Percentiles rank a stretch among this genome's conserved stretches.
These are phyloP conservation scores for Megalops atlanticus DNA, from an alignment of 2,113 vertebrate genomes.

Conservation along the genomic window DNA sequence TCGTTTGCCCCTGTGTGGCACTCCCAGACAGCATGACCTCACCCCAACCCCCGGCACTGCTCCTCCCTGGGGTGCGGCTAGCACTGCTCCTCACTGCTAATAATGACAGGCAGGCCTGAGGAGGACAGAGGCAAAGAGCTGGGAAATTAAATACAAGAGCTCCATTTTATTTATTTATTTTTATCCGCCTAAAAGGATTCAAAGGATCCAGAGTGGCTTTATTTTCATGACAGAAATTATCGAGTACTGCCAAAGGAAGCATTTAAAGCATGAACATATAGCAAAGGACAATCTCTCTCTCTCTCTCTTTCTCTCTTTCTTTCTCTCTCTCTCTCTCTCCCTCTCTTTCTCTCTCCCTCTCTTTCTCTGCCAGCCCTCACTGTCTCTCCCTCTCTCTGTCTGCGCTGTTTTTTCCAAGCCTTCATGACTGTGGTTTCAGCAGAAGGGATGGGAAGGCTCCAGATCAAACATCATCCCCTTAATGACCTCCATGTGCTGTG, in stretches of 20 bases:
- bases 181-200: too few relatives aligned
- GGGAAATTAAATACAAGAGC: not conserved
- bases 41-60: too few relatives aligned
- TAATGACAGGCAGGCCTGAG: too few relatives aligned
- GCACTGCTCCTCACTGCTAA: not conserved
- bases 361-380: too few relatives aligned
- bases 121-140: not conserved
- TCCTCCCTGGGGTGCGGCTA: too few relatives aligned
- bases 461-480: constrained; percentile 48
- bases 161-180: too few relatives aligned
- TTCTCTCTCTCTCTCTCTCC: not conserved
- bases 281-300: too few relatives aligned
- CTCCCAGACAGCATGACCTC: not conserved
- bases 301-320: not conserved
- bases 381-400: not conserved
- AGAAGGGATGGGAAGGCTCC: constrained; percentile 16
- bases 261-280: too few relatives aligned
- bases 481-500: constrained; percentile 51
- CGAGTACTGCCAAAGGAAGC: too few relatives aligned
- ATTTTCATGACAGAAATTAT: too few relatives aligned
- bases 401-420: not conserved
- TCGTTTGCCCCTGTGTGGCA: not conserved
- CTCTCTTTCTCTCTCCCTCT: constrained; percentile 15
- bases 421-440: constrained; percentile 15
- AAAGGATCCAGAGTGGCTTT: too few relatives aligned